A percentile compares a stretch with the other conserved stretches of the same genome.
These are phyloP conservation scores for Istiophorus platypterus DNA, from an alignment of 2,113 vertebrate species.

Conservation along the genomic window DNA sequence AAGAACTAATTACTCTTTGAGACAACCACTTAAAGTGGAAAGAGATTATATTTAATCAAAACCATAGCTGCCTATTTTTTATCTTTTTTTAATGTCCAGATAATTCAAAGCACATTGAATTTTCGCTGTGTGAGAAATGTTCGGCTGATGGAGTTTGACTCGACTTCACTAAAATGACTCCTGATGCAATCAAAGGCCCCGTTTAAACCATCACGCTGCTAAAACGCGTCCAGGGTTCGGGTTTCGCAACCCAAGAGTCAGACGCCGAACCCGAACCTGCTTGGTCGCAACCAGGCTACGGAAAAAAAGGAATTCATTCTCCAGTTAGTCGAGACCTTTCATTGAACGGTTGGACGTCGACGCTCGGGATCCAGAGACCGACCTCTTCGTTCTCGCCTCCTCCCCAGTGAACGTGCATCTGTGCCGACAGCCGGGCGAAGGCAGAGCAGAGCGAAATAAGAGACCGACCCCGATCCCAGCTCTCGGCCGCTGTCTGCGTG, in stretches of 20 bases:
- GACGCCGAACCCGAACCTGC: background rate
- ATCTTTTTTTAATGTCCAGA: background rate
- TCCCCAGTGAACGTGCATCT: too few relatives aligned
- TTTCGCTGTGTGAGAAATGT: background rate
- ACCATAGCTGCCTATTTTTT: background rate
- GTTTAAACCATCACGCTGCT: background rate
- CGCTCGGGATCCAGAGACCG: too few relatives aligned
- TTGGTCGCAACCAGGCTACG: background rate
- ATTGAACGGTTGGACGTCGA: too few relatives aligned
- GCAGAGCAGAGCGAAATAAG: too few relatives aligned
- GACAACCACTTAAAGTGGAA: constrained; percentile 17
- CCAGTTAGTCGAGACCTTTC: too few relatives aligned
- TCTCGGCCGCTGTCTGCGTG: too few relatives aligned
- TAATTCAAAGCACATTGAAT: constrained; percentile 14
- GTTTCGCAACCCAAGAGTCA: background rate
- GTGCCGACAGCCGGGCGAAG: too few relatives aligned
- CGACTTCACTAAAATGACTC: background rate
- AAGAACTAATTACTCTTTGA: constrained; percentile 10
- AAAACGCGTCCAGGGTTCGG: background rate
- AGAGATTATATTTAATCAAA: constrained; percentile 12
- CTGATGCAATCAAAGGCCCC: background rate
- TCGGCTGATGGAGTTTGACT: constrained; percentile 31
- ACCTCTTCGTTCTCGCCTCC: too few relatives aligned
- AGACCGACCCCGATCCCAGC: too few relatives aligned
- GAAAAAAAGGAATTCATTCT: too few relatives aligned